Base-by-base conservation (phyloP, 2,888 invertebrate genomes). In the Temnothorax unifasciatus region DNA sequence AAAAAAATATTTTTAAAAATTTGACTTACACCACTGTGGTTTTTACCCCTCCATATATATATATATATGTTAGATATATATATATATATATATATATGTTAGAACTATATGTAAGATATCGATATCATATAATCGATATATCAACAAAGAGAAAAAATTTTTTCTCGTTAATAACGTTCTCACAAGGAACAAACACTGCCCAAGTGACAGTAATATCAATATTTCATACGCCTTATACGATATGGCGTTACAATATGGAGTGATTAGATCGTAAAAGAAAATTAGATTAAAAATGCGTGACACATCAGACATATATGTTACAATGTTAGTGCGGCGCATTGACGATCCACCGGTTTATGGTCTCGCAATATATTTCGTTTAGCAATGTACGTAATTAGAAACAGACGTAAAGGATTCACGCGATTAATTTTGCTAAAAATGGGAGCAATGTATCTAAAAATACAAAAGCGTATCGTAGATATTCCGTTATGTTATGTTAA, bases 201-300 rank as follows among this genome's bases (percentile, higher is more conserved):
- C 38, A 73, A 52, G 57, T 15, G 71, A 73, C 71, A 73, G 71
- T 73, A 73, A 73, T 54, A 54, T 52, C n/a, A n/a, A 71, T 52
- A 52, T 15, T 71, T 38, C 15, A 71, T 18, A 66, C 6, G 15
- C n/a, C 18, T 71, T 11, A 57, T 11, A 71, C 0, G 3, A 29
- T 25, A 25, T 25, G 25, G 4, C 29, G 4, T 50, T 38, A 21
- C 8, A 2, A 69, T 3, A 54, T 18, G 15, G 3, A 38, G 4
- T 3, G 15, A 71, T 18, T 54, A 73, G 15, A 57, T 57, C 0
- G n/a, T 57, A 73, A 15, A 18, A 21, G n/a, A 21, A 54, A 71
- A 38, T 38, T 21, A 54, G 38, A 34, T 73, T 34, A 8, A 44
- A 52, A 1, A 21, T 54, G 21, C 15, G 3, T 41, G 44, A 25